Evolutionary conservation across 2,888 invertebrate genomes (phyloP).

Genomic region (Gastrophysa polygoni): DNA sequence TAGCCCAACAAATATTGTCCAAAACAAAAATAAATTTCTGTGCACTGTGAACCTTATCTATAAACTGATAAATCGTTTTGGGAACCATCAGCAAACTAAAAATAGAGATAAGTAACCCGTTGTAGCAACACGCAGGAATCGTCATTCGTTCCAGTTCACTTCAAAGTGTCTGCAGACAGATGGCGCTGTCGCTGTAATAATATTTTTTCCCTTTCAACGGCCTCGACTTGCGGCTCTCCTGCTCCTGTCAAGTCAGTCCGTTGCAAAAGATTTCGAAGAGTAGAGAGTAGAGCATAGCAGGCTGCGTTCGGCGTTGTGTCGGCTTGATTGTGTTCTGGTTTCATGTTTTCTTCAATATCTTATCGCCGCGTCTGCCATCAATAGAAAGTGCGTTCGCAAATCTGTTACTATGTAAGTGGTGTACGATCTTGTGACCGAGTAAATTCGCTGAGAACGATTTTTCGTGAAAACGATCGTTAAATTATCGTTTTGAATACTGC

Average conservation of each 20-base stretch:
- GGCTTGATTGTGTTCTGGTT: conserved; percentile 55
- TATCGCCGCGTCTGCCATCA: conserved; percentile 34
- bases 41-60: no score
- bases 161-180: neutral
- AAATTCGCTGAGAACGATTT: conserved; percentile 15
- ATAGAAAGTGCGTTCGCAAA: conserved; percentile 32
- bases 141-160: no score
- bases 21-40: no score
- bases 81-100: no score
- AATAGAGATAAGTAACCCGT: no score
- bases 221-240: conserved; percentile 17
- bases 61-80: no score
- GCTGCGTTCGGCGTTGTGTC: conserved; percentile 44
- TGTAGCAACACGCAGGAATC: no score
- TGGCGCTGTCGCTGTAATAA: neutral
- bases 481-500: conserved; percentile 30
- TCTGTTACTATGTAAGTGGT: conserved; percentile 36
- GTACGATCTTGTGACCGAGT: conserved; percentile 22
- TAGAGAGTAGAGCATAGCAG: conserved; percentile 51
- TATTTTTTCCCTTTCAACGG: conserved; percentile 26
- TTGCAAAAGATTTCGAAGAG: conserved; percentile 43
- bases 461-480: conserved; percentile 27
- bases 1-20: no score
- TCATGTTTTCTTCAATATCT: conserved; percentile 40
- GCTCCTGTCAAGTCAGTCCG: conserved; percentile 37